A percentile compares a stretch with the other conserved stretches of the same genome.
Conservation (phyloP, 2,113 vertebrate species). For the Gobiocypris rarus region DNA sequence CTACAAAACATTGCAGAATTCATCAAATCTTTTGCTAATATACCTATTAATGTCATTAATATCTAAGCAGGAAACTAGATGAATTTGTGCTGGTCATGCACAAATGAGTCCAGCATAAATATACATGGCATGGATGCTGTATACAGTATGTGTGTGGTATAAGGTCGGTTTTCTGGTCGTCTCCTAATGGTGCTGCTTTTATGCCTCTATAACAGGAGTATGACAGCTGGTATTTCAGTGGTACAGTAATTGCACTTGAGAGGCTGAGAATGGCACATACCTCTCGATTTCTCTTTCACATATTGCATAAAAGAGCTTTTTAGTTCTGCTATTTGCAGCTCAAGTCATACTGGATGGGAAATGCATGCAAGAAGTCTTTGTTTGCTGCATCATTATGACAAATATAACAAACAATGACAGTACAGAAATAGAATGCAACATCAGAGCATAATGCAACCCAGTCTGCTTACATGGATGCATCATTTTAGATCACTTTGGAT, state of each 20-base stretch:
- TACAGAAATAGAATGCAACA: background rate
- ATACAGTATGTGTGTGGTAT: background rate
- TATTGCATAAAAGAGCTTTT: background rate
- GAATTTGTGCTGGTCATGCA: background rate
- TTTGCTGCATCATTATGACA: background rate
- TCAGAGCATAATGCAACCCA: background rate
- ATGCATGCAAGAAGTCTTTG: background rate
- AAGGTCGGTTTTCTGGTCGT: slow-evolving; percentile 1
- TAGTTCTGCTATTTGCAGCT: background rate
- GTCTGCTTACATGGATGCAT: background rate
- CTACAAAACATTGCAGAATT: background rate
- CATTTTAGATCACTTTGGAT: background rate
- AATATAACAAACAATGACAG: background rate
- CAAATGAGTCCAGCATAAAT: background rate
- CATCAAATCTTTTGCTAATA: too few relatives aligned
- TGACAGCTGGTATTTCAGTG: slow-evolving; percentile 65
- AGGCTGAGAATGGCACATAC: slow-evolving; percentile 47
- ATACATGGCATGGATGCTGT: background rate
- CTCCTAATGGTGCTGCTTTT: slow-evolving; percentile 23
- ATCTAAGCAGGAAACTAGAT: background rate
- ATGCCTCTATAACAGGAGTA: slow-evolving; percentile 54
- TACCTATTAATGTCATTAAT: too few relatives aligned
- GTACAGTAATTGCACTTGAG: slow-evolving; percentile 57
- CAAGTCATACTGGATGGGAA: background rate
- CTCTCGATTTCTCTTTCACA: slow-evolving; percentile 38